A percentile compares a stretch with the other conserved stretches of the same genome.
phyloP scores from a whole-genome alignment of 2,888 invertebrate species.

The Peribatodes rhomboidaria region DNA sequence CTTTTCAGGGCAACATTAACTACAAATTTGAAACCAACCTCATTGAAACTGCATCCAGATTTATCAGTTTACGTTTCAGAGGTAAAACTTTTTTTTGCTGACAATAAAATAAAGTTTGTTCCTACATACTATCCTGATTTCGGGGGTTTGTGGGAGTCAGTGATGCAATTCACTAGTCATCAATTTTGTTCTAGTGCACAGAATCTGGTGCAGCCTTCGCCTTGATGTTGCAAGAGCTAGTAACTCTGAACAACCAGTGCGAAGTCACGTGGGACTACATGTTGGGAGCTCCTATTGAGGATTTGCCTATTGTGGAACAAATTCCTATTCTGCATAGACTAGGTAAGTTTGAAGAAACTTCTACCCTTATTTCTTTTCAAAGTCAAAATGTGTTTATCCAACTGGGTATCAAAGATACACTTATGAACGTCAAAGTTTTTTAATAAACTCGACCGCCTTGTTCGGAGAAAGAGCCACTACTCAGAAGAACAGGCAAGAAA shows the following conservation, averaged over 20 bases:
- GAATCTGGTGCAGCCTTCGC: slow-evolving; percentile 87
- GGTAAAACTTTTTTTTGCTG: slow-evolving; percentile 53
- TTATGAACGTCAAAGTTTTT: too few species aligned
- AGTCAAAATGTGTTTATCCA: too few species aligned
- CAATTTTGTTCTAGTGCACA: slow-evolving; percentile 76
- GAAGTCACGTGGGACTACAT: slow-evolving; percentile 91
- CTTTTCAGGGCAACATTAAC: slow-evolving; percentile 73
- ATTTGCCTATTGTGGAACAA: slow-evolving; percentile 93
- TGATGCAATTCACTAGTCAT: background rate
- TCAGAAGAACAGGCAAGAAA: too few species aligned
- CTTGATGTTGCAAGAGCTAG: slow-evolving; percentile 89
- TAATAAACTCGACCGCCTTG: too few species aligned
- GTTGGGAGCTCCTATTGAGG: slow-evolving; percentile 90
- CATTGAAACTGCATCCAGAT: slow-evolving; percentile 73
- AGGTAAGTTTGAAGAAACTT: slow-evolving; percentile 68
- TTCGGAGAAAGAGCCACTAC: too few species aligned
- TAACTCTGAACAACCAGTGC: slow-evolving; percentile 91
- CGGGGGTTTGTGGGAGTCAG: background rate
- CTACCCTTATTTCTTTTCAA: background rate
- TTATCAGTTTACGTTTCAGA: slow-evolving; percentile 76
- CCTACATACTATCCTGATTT: background rate
- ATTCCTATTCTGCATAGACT: slow-evolving; percentile 92
- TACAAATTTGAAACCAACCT: slow-evolving; percentile 71
- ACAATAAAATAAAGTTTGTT: background rate
- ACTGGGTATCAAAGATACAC: too few species aligned